Percentiles rank a stretch among this genome's conserved stretches.
Evolutionary conservation across 2,113 vertebrate genomes (phyloP).

Genomic region (Cercocebus atys): DNA sequence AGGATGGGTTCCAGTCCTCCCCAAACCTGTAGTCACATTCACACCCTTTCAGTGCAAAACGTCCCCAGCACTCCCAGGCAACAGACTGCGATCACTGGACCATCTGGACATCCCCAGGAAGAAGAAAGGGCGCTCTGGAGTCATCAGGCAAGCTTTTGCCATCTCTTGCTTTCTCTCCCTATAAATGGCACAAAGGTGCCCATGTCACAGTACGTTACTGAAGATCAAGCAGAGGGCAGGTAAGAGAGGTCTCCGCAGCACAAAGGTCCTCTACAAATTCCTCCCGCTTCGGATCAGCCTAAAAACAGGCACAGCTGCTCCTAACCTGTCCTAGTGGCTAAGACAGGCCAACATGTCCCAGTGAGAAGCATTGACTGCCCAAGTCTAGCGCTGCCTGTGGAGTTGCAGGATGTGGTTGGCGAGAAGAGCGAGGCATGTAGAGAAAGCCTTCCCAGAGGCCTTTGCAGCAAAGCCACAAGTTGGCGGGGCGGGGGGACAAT

Average conservation of each 20-base stretch:
- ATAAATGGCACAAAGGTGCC: background rate
- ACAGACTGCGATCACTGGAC: fast-evolving
- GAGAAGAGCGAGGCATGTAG: background rate
- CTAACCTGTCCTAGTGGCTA: background rate
- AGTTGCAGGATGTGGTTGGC: slow-evolving; percentile 77
- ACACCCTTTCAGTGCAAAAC: background rate
- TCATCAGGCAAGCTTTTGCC: background rate
- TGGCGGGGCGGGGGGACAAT: background rate
- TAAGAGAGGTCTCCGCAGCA: fast-evolving
- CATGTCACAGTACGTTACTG: fast-evolving
- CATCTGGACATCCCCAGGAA: background rate
- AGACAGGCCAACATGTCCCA: background rate
- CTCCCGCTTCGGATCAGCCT: background rate
- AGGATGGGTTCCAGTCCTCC: background rate
- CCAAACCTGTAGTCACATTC: fast-evolving
- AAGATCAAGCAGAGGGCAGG: fast-evolving
- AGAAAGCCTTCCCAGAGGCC: slow-evolving; percentile 68
- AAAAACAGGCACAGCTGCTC: background rate
- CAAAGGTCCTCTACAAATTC: background rate
- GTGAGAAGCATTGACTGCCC: background rate
- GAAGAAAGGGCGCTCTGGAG: background rate
- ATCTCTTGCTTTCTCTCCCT: background rate
- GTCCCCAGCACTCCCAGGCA: fast-evolving
- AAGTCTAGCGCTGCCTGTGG: background rate
- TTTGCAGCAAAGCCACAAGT: slow-evolving; percentile 79